Conservation (phyloP, 1,140 invertebrate genomes). For the Aphaenogaster floridana region DNA sequence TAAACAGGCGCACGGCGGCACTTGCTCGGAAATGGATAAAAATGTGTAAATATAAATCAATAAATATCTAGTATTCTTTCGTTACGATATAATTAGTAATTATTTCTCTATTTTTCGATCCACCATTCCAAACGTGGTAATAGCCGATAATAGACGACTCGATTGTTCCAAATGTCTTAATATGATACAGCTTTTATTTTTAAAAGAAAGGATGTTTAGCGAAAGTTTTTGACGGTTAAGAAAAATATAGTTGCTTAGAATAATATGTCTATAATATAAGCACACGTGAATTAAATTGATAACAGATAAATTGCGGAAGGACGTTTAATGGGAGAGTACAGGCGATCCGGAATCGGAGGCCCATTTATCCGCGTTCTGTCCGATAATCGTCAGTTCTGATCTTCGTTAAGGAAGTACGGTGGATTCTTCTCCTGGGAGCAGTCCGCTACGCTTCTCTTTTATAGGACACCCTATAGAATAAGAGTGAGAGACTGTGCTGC, state of each 20-base stretch:
- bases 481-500: conserved; percentile 56
- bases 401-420: not conserved
- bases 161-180: not conserved
- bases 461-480: conserved; percentile 46
- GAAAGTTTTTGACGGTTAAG: no score
- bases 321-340: not conserved
- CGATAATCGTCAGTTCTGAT: not conserved
- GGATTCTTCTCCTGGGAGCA: not conserved
- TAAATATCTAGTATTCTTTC: conserved; percentile 20
- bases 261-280: not conserved
- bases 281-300: not conserved
- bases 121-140: not conserved
- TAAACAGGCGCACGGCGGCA: conserved; percentile 87
- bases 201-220: not conserved
- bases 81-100: not conserved
- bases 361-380: not conserved
- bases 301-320: not conserved
- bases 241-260: no score
- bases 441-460: not conserved
- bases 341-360: not conserved
- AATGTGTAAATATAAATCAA: conserved; percentile 45
- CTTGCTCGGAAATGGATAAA: not conserved
- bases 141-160: not conserved
- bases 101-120: not conserved
- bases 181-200: not conserved